These are phyloP conservation scores for Elgaria multicarinata DNA, from an alignment of 2,113 vertebrate genomes.

Conservation along the genomic window DNA sequence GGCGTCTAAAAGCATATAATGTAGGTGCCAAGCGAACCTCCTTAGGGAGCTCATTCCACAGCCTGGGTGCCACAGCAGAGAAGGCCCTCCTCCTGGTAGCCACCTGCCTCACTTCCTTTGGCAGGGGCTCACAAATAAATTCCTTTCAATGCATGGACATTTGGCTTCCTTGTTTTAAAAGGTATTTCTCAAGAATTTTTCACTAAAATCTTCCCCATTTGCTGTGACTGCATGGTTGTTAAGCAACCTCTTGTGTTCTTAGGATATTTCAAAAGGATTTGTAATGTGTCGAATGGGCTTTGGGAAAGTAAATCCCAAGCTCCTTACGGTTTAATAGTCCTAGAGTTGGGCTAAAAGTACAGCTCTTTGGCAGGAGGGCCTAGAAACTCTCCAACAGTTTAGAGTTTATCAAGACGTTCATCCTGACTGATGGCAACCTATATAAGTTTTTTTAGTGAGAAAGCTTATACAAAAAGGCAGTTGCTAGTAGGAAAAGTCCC, in stretches of 20 bases:
- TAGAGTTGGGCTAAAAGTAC: neutral
- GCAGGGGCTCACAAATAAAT: no score
- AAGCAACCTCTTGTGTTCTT: neutral
- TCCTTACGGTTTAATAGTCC: neutral
- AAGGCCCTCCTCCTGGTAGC: no score
- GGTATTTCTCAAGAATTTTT: neutral
- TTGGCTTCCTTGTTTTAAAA: neutral
- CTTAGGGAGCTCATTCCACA: no score
- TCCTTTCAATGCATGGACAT: neutral
- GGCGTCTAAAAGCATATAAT: no score
- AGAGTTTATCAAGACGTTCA: neutral
- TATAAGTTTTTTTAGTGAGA: neutral
- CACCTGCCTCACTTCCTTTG: no score
- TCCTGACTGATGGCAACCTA: neutral
- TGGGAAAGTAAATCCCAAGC: neutral
- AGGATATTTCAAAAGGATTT: neutral
- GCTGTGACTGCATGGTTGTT: no score
- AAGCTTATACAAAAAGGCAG: neutral
- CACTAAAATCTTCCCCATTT: neutral
- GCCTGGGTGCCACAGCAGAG: no score
- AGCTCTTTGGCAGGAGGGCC: neutral
- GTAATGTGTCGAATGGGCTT: neutral
- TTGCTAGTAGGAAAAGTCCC: neutral
- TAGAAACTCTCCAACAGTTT: neutral
- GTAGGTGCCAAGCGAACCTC: no score